phyloP scores from a whole-genome alignment of 2,797 vertebrate genomes.

The Garrulus glandarius region DNA sequence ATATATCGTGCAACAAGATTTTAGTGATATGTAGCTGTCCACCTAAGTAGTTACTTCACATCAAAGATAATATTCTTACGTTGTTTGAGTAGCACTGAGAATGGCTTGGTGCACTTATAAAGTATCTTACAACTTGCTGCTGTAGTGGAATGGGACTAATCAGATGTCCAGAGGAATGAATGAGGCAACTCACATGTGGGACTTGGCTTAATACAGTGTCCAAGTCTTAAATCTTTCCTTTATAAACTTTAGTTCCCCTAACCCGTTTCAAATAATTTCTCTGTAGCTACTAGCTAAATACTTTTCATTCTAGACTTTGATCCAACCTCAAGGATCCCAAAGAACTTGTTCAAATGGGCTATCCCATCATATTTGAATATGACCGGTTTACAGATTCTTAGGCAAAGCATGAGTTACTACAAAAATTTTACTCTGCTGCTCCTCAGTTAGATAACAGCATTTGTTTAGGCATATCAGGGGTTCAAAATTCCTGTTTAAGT shows the following conservation, averaged over 20 bases:
- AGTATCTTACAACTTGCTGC: background rate
- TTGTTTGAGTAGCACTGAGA: background rate
- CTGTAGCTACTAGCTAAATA: background rate
- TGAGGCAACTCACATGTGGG: background rate
- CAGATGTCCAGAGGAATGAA: background rate
- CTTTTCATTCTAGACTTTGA: background rate
- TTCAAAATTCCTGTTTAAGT: background rate
- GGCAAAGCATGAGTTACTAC: background rate
- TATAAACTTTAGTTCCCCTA: background rate
- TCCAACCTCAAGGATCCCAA: background rate
- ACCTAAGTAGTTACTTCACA: background rate
- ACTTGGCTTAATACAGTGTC: background rate
- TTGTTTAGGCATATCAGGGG: background rate
- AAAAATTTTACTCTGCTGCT: background rate
- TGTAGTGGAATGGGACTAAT: background rate
- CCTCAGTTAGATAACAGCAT: background rate
- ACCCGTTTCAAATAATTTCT: background rate
- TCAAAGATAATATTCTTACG: conserved; percentile 1
- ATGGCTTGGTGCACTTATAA: background rate
- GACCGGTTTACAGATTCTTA: background rate
- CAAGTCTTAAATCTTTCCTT: background rate
- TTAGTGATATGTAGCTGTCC: background rate
- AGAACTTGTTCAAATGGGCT: background rate
- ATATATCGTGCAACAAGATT: background rate
- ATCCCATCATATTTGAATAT: background rate